phyloP scores from a whole-genome alignment of 2,797 vertebrate species.

The Sebastes matsubarae region DNA sequence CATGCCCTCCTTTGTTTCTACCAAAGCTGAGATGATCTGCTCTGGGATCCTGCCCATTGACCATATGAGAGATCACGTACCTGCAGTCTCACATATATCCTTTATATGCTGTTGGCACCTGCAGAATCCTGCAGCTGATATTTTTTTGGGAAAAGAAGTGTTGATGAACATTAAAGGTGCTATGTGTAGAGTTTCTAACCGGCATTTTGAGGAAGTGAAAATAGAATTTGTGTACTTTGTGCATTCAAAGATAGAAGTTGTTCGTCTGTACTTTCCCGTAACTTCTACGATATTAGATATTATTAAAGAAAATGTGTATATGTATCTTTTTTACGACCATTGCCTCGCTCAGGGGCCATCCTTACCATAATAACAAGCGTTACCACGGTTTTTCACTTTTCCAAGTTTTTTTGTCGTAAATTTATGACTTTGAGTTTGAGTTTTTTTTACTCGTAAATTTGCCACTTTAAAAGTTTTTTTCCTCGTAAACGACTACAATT shows the following conservation, averaged over 20 bases:
- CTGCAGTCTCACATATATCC: conserved; percentile 95
- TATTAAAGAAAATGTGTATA: no score
- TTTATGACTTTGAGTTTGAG: no score
- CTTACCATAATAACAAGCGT: neutral
- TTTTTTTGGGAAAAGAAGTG: neutral
- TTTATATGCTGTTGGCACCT: conserved; percentile 51
- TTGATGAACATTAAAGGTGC: neutral
- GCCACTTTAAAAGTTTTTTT: no score
- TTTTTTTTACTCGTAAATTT: no score
- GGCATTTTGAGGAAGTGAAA: neutral
- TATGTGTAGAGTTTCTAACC: neutral
- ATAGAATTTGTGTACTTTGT: neutral
- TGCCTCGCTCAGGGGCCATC: no score
- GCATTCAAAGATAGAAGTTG: no score
- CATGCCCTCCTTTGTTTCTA: conserved; percentile 98
- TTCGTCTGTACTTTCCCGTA: no score
- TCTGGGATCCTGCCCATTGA: conserved; percentile 95
- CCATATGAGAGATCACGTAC: conserved; percentile 95
- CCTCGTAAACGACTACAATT: no score
- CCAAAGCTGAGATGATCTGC: conserved; percentile 98
- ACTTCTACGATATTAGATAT: no score
- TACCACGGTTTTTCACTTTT: no score
- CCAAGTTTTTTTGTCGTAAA: no score
- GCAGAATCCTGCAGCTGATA: neutral
- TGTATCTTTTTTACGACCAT: no score